Conservation (phyloP, 2,797 vertebrate genomes). For the Arnoldichthys spilopterus region DNA sequence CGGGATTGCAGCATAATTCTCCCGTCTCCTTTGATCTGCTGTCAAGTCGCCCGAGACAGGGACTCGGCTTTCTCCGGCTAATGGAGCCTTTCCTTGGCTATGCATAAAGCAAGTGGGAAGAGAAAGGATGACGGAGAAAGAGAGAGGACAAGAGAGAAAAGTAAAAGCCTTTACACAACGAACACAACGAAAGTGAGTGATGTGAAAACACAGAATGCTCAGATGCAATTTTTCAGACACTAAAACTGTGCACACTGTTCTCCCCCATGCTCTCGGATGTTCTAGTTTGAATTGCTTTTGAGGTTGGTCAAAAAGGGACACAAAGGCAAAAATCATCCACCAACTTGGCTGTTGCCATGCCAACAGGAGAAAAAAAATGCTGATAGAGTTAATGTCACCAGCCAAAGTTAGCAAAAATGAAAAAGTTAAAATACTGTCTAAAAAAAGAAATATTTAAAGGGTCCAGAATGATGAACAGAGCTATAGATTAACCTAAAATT, state of each 20-base stretch:
- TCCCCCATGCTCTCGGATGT: not conserved
- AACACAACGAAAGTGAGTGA: not conserved
- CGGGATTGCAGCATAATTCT: conserved; percentile 23
- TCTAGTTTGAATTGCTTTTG: not conserved
- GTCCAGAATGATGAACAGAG: not conserved
- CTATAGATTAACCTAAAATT: too few relatives aligned
- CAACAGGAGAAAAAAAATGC: not conserved
- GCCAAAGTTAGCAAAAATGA: not conserved
- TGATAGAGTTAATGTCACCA: not conserved
- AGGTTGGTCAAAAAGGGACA: not conserved
- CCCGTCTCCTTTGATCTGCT: conserved; percentile 40
- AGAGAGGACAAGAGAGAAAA: conserved; percentile 52
- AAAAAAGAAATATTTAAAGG: not conserved
- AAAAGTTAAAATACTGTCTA: not conserved
- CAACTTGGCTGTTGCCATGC: not conserved
- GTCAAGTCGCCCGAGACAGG: conserved; percentile 23
- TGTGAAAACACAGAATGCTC: not conserved
- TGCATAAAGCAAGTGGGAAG: conserved; percentile 9
- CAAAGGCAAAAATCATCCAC: not conserved
- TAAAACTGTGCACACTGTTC: not conserved
- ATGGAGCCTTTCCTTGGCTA: conserved; percentile 12
- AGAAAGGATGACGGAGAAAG: conserved; percentile 47
- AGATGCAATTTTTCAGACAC: not conserved
- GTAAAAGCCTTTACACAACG: not conserved
- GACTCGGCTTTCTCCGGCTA: conserved; percentile 30